phyloP scores from a whole-genome alignment of 2,888 invertebrate species.

The Ecliptopera silaceata region DNA sequence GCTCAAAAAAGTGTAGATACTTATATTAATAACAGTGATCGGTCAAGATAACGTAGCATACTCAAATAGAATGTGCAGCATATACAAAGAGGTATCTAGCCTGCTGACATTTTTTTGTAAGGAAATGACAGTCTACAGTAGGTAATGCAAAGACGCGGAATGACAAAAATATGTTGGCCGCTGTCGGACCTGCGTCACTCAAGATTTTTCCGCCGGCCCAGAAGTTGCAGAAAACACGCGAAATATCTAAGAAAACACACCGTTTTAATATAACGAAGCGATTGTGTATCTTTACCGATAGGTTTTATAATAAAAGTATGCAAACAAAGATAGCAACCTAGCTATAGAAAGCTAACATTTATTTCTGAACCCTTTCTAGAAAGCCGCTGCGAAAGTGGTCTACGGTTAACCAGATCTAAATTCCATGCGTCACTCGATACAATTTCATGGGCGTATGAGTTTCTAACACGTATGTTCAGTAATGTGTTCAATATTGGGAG shows the following conservation, averaged over 20 bases:
- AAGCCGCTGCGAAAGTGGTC: too few species aligned
- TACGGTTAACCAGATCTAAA: slow-evolving; percentile 16
- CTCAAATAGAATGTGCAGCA: background rate
- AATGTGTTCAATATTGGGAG: slow-evolving; percentile 34
- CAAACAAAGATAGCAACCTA: too few species aligned
- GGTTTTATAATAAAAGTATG: slow-evolving; percentile 11
- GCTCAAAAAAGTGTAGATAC: slow-evolving; percentile 6
- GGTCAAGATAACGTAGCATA: background rate
- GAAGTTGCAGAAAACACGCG: slow-evolving; percentile 57
- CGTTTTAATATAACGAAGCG: slow-evolving; percentile 41
- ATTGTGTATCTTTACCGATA: slow-evolving; percentile 37
- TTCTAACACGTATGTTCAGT: slow-evolving; percentile 25
- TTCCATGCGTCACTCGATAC: slow-evolving; percentile 19
- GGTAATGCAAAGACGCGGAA: slow-evolving; percentile 54
- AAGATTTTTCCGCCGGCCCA: slow-evolving; percentile 54
- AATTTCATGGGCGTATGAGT: slow-evolving; percentile 27
- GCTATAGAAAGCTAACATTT: background rate
- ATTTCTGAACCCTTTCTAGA: too few species aligned
- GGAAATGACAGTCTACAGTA: slow-evolving; percentile 39
- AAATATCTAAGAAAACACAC: slow-evolving; percentile 47
- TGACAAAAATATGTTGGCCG: slow-evolving; percentile 64
- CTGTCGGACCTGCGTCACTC: slow-evolving; percentile 68
- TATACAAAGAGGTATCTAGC: slow-evolving; percentile 17
- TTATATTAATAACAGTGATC: background rate
- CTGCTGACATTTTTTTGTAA: slow-evolving; percentile 22